Evolutionary conservation across 2,113 vertebrate genomes (phyloP).

Genomic region (Channa maculata): DNA sequence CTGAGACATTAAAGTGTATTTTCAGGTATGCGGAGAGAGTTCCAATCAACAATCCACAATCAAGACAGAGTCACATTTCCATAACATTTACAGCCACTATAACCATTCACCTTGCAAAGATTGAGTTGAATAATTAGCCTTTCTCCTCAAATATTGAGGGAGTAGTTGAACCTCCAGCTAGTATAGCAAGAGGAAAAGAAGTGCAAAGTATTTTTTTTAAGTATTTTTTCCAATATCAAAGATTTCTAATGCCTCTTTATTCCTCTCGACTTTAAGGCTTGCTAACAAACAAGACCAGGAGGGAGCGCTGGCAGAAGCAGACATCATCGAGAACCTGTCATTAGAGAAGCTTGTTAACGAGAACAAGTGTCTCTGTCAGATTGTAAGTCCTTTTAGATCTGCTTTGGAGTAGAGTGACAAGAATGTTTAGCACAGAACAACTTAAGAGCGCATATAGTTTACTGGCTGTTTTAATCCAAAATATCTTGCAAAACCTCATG

Average conservation of each 20-base stretch:
- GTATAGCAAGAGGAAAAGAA: neutral
- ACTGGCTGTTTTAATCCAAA: neutral
- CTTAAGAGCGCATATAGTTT: neutral
- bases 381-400: slow-evolving; percentile 86
- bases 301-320: slow-evolving; percentile 92
- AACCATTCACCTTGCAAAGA: neutral
- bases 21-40: slow-evolving; percentile 7
- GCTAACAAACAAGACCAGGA: slow-evolving; percentile 97
- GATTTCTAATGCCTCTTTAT: neutral
- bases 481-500: neutral
- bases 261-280: slow-evolving; percentile 80
- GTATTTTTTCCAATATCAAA: neutral
- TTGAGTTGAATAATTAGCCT: neutral
- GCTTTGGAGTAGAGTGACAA: slow-evolving; percentile 15
- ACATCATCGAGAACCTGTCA: slow-evolving; percentile 94
- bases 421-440: too few species aligned
- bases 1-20: slow-evolving; percentile 3
- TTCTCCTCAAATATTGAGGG: neutral
- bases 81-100: slow-evolving; percentile 4
- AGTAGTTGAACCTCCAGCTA: neutral
- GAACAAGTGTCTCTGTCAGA: slow-evolving; percentile 95
- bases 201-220: neutral
- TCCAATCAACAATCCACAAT: slow-evolving; percentile 25
- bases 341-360: slow-evolving; percentile 94
- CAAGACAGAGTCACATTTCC: slow-evolving; percentile 26